These are phyloP conservation scores for Mesoligia furuncula DNA, from an alignment of 2,888 invertebrate species.

Conservation along the genomic window DNA sequence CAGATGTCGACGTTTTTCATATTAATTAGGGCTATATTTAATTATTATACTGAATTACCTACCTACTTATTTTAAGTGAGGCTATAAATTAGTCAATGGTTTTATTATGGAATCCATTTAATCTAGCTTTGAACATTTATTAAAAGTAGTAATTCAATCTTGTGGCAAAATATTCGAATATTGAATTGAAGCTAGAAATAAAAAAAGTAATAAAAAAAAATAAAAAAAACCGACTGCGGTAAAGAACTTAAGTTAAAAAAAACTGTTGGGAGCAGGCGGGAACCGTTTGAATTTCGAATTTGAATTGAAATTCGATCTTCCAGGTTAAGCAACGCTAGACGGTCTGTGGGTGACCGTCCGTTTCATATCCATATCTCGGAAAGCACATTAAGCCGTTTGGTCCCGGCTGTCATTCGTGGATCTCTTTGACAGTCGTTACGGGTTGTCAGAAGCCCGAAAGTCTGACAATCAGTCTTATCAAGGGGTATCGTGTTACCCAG, in stretches of 20 bases:
- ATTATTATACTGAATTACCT: neutral
- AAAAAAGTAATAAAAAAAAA: too few relatives aligned
- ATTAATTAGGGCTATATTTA: slow-evolving; percentile 27
- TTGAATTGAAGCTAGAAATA: too few relatives aligned
- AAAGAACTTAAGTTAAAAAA: too few relatives aligned
- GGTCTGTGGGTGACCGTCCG: too few relatives aligned
- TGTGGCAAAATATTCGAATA: too few relatives aligned
- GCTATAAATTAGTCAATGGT: neutral
- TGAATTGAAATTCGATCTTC: too few relatives aligned
- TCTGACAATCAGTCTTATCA: neutral
- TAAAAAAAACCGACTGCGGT: too few relatives aligned
- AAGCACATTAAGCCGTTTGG: too few relatives aligned
- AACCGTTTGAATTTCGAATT: too few relatives aligned
- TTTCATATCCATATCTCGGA: neutral
- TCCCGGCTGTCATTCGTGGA: neutral
- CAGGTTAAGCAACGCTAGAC: too few relatives aligned
- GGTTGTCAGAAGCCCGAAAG: neutral
- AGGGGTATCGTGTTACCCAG: too few relatives aligned
- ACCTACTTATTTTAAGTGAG: slow-evolving; percentile 7
- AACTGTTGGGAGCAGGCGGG: too few relatives aligned
- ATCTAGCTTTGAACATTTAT: neutral
- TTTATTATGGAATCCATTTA: slow-evolving; percentile 1
- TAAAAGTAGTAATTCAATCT: neutral
- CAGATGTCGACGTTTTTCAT: slow-evolving; percentile 14
- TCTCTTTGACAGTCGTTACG: neutral